phyloP scores from a whole-genome alignment of 1,140 invertebrate species.

The Drosophila repleta region DNA sequence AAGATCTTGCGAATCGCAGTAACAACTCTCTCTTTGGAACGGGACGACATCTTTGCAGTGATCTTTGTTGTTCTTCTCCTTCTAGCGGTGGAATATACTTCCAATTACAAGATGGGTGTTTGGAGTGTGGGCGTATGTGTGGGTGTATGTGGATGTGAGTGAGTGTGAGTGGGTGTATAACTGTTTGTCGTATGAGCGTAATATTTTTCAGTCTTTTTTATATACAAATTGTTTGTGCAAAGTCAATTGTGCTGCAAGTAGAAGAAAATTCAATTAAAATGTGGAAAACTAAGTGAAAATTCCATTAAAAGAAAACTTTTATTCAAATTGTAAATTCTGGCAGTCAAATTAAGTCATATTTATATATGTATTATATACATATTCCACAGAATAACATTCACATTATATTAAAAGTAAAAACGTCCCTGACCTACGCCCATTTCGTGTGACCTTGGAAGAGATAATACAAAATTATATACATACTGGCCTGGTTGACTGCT shows the following conservation, averaged over 20 bases:
- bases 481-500: neutral
- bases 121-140: slow-evolving; percentile 13
- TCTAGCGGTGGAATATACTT: slow-evolving; percentile 23
- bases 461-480: neutral
- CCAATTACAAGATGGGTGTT: slow-evolving; percentile 20
- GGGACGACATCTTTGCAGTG: slow-evolving; percentile 87
- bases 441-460: slow-evolving; percentile 15
- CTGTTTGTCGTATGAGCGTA: neutral
- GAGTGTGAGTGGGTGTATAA: neutral
- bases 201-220: slow-evolving; percentile 48
- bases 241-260: slow-evolving; percentile 14
- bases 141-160: neutral
- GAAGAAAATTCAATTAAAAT: too few species aligned
- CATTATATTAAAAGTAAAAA: neutral
- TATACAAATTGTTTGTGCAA: neutral
- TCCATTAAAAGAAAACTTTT: too few species aligned
- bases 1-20: slow-evolving; percentile 91
- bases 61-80: slow-evolving; percentile 2
- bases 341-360: neutral
- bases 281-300: neutral
- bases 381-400: too few species aligned
- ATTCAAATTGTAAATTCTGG: too few species aligned
- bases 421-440: slow-evolving; percentile 3
- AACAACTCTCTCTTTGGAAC: slow-evolving; percentile 89
- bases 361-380: too few species aligned